Percentiles rank a stretch among this genome's conserved stretches.
These are phyloP conservation scores for Brachyrhaphis roseni DNA, from an alignment of 2,797 vertebrate species.

Conservation along the genomic window DNA sequence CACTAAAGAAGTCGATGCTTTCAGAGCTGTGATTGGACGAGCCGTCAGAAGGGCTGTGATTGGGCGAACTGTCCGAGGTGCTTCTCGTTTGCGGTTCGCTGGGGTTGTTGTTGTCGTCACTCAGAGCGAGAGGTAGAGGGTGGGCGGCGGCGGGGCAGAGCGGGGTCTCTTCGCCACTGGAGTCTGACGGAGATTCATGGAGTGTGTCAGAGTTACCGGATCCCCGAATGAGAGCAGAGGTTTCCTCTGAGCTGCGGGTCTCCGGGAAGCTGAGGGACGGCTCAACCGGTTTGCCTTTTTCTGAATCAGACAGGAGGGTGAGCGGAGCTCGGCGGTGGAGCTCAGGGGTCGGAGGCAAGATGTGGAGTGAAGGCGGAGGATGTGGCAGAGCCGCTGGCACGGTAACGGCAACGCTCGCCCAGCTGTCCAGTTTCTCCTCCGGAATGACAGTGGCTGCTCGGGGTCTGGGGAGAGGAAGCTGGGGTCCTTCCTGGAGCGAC, in stretches of 20 bases:
- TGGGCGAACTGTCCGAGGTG: slow-evolving; percentile 7
- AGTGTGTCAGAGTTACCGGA: slow-evolving; percentile 65
- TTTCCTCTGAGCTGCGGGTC: slow-evolving; percentile 60
- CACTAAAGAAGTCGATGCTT: slow-evolving; percentile 94
- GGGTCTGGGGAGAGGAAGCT: slow-evolving; percentile 80
- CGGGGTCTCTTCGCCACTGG: slow-evolving; percentile 63
- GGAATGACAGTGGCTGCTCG: slow-evolving; percentile 87
- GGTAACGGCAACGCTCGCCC: slow-evolving; percentile 48
- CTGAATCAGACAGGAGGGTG: slow-evolving; percentile 27
- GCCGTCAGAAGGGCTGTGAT: slow-evolving; percentile 54
- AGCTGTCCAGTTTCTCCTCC: slow-evolving; percentile 80
- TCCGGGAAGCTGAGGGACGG: slow-evolving; percentile 47
- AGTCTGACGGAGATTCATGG: slow-evolving; percentile 53
- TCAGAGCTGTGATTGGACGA: slow-evolving; percentile 84
- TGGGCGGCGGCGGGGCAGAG: slow-evolving; percentile 48
- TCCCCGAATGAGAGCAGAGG: slow-evolving; percentile 69
- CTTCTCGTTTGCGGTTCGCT: slow-evolving; percentile 14
- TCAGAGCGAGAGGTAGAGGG: slow-evolving; percentile 14
- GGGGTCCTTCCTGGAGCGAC: slow-evolving; percentile 66
- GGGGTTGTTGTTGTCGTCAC: slow-evolving; percentile 70
- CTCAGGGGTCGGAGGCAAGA: slow-evolving; percentile 64
- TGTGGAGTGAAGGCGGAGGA: slow-evolving; percentile 67
- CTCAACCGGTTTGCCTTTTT: slow-evolving; percentile 39
- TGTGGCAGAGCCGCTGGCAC: slow-evolving; percentile 56
- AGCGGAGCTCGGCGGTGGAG: slow-evolving; percentile 28